A percentile compares a stretch with the other conserved stretches of the same genome.
These are phyloP conservation scores for Mormyrus lacerda DNA, from an alignment of 2,113 vertebrate genomes.

Conservation along the genomic window DNA sequence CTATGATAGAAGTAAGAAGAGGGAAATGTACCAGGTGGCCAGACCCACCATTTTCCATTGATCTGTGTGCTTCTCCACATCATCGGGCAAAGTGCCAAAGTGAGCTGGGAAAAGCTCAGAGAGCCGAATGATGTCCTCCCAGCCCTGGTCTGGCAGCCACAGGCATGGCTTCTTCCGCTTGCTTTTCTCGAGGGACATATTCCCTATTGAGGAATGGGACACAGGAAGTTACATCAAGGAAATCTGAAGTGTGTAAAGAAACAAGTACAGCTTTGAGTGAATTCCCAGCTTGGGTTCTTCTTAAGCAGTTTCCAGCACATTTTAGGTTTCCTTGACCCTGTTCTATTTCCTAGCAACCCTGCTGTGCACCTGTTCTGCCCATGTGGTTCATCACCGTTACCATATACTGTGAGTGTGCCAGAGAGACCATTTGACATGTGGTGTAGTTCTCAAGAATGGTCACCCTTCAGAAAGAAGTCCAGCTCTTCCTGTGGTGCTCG, in stretches of 20 bases:
- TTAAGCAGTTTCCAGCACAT: neutral
- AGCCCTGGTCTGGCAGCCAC: constrained; percentile 87
- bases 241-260: neutral
- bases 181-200: constrained; percentile 86
- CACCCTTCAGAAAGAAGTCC: constrained; percentile 96
- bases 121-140: constrained; percentile 82
- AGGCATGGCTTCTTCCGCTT: constrained; percentile 62
- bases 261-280: neutral
- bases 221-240: neutral
- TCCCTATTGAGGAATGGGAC: constrained; percentile 60
- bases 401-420: neutral
- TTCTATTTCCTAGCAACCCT: neutral
- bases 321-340: neutral
- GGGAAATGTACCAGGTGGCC: neutral
- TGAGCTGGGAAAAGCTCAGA: constrained; percentile 68
- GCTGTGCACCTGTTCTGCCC: neutral
- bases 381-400: neutral
- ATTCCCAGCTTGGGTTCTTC: neutral
- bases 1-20: neutral
- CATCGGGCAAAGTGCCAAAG: constrained; percentile 73
- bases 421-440: neutral
- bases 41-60: constrained; percentile 77
- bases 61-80: constrained; percentile 60
- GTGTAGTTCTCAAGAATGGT: neutral
- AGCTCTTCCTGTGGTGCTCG: constrained; percentile 79